Evolutionary conservation across 2,888 invertebrate species (phyloP), one percentile per base, ranked within the genome.

Genomic region (Phortica magna): DNA sequence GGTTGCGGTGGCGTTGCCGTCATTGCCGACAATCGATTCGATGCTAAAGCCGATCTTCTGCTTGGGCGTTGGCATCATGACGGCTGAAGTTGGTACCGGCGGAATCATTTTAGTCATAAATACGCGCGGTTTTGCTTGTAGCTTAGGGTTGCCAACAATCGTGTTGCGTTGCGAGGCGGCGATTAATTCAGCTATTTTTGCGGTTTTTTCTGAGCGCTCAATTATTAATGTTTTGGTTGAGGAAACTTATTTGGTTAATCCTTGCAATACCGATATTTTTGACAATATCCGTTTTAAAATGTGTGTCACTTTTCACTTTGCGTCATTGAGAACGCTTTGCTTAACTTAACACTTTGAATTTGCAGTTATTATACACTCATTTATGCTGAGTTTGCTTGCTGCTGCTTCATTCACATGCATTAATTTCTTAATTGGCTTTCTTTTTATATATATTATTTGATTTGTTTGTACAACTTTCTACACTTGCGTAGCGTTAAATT

Each of bases 41-140:
- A 98, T 98, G 90, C 97, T 97, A 92, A 98, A 98, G 92, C 97
- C 98, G 92, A 98, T 97, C 93, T 97, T 98, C 89, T 98, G 97
- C 93, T 97, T 97, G 90, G 97, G 96, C 86, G 91, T 92, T 91
- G 97, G 96, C 94, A 97, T 95, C 93, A 97, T 96, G 93, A 96
- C 95, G 93, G 97, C 95, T 93, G 97, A 96, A 92, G 97, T 96
- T 94, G 97, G 97, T 94, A 97, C 96, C 94, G 97, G 95, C 94
- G 97, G 97, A 97, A 97, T 97, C 97, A 97, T 97, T 88, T 91
- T 92, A 91, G 91, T 92, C 92, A 92, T 92, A 89, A 89, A 91
- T 90, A 88, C 85, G 87, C 87, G 88, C 84, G 82, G 82, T 82
- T 75, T 61, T 76, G 70, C 70, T 75, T 82, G 80, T 71, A 61